These are phyloP conservation scores for Caenorhabditis sp. DNA, from an alignment of 2,888 invertebrate genomes.

Conservation along the genomic window DNA sequence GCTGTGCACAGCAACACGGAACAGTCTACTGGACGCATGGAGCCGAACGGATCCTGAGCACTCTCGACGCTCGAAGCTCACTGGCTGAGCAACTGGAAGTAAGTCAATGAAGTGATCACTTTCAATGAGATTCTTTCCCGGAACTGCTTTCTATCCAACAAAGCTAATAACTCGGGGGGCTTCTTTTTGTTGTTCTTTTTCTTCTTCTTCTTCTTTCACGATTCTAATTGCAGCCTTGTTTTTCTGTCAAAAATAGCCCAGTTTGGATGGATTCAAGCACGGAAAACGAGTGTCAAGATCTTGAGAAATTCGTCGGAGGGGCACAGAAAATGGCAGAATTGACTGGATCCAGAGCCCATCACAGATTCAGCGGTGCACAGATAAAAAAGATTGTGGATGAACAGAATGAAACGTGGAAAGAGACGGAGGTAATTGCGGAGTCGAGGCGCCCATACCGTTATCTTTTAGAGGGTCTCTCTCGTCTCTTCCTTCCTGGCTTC, in stretches of 20 bases:
- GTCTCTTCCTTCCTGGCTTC: constrained; percentile 94
- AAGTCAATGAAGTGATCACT: neutral
- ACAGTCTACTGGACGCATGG: constrained; percentile 94
- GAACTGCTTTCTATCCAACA: constrained; percentile 2
- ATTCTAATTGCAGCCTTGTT: constrained; percentile 82
- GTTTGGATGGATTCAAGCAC: constrained; percentile 97
- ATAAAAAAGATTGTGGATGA: constrained; percentile 90
- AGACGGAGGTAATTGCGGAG: constrained; percentile 85
- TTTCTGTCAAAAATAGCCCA: constrained; percentile 88
- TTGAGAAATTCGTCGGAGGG: constrained; percentile 90
- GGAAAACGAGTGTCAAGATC: constrained; percentile 85
- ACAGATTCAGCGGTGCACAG: constrained; percentile 93
- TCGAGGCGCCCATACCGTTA: too few relatives aligned
- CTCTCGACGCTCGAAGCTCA: constrained; percentile 83
- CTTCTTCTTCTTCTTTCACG: neutral
- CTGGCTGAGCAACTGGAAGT: constrained; percentile 55
- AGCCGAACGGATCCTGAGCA: constrained; percentile 84
- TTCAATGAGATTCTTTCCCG: neutral
- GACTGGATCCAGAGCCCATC: constrained; percentile 90
- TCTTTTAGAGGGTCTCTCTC: constrained; percentile 88
- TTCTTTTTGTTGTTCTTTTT: neutral
- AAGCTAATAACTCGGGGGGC: constrained; percentile 20
- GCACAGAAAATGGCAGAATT: constrained; percentile 81
- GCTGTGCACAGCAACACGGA: constrained; percentile 97
- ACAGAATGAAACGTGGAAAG: constrained; percentile 85